A percentile compares a stretch with the other conserved stretches of the same genome.
Evolutionary conservation across 1,140 invertebrate genomes (phyloP).

Genomic region (Orchestia grillus): DNA sequence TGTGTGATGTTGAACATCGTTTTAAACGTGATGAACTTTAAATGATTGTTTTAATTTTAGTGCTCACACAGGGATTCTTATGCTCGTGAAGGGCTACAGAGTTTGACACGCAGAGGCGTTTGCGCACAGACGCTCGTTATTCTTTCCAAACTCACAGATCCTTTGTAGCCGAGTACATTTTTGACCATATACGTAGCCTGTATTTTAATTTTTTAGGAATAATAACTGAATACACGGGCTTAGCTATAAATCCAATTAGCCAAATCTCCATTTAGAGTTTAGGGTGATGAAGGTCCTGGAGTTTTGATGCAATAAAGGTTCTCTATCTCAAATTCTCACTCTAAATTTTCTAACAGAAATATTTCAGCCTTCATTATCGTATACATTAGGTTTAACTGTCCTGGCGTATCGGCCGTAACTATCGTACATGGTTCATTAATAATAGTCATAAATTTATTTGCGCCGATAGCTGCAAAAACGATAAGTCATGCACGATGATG

Average conservation of each 20-base stretch:
- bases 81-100: not conserved
- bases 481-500: not conserved
- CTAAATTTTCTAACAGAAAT: not conserved
- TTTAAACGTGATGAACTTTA: not conserved
- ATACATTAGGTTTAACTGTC: too few species aligned
- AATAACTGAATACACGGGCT: too few species aligned
- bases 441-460: not conserved
- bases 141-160: too few species aligned
- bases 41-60: not conserved
- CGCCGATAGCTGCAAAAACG: not conserved
- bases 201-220: too few species aligned
- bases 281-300: too few species aligned
- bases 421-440: not conserved
- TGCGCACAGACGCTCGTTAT: too few species aligned
- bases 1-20: not conserved
- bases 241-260: not conserved
- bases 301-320: not conserved
- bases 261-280: not conserved
- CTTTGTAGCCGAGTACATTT: too few species aligned
- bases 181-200: too few species aligned
- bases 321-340: not conserved
- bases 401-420: not conserved
- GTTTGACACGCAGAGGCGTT: not conserved
- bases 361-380: not conserved
- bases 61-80: not conserved